Base-by-base conservation (phyloP, 2,888 invertebrate genomes). In the Brachynemurus nebulosus region DNA sequence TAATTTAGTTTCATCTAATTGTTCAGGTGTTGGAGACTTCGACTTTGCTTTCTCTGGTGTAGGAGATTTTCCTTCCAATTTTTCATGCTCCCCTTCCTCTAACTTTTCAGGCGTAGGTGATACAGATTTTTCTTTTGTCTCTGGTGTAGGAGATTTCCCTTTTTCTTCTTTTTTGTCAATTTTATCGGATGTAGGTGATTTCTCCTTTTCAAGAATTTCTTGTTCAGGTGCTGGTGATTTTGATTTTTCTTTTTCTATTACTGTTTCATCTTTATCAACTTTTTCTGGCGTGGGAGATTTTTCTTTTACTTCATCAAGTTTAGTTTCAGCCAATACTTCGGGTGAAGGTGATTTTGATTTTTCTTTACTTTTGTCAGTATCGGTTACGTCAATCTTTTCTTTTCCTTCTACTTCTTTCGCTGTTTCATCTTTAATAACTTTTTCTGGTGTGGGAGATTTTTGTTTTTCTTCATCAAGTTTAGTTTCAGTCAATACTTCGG, bases 201-300 rank as follows among this genome's bases (percentile, higher is more conserved):
- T 47, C 20, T 30, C 47, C n/a, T 52, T 51, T 43, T 59, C 55
- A 9, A 55, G 47, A 6, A 52, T 52, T 21, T 52, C 52, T 37
- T 54, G 54, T 12, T 55, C 57, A n/a, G 54, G 52, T 36, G 54
- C 49, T 41, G 58, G 57, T 63, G 3, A 64, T 59, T 47, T 63
- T 56, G 45, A 40, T 47, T 47, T 47, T 42, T 44, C 45, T 3
- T 46, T 44, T n/a, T 12, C 6, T 27, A 18, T 19, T 8, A 36
- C 11, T 14, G 8, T 7, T 17, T 17, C 19, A 36, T 36, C 36
- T 8, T 17, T 16, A n/a, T 8, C 35, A 7, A 21, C 21, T 27
- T 18, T 17, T 20, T 27, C 36, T 37, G 23, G 14, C 5, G 46
- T 43, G 8, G 41, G 33, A 14, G 30, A 45, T 36, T 50, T 48